phyloP scores from a whole-genome alignment of 92 coral and sea anemone genomes.

The Bergia puertoricense region DNA sequence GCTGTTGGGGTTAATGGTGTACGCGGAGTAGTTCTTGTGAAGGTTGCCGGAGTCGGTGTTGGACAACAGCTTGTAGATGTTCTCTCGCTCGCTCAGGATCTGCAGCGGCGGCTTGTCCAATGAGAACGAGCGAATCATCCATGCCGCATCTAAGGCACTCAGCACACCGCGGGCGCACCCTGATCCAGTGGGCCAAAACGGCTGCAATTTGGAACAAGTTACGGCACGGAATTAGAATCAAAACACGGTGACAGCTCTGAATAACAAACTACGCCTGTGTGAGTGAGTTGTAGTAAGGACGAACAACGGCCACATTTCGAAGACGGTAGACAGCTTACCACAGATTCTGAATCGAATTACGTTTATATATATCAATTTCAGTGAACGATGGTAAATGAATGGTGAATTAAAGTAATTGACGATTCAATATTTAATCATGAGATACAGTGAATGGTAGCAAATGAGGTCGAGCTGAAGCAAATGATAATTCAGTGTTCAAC shows the following conservation, averaged over 20 bases:
- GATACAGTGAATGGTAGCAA: too few relatives aligned
- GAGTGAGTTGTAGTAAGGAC: too few relatives aligned
- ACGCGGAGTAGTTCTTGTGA: slow-evolving; percentile 80
- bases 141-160: slow-evolving; percentile 97
- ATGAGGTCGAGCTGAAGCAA: too few relatives aligned
- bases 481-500: too few relatives aligned
- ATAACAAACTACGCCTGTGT: too few relatives aligned
- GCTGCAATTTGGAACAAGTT: slow-evolving; percentile 52
- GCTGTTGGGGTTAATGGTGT: slow-evolving; percentile 88
- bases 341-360: too few relatives aligned
- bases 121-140: slow-evolving; percentile 97
- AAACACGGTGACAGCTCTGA: neutral
- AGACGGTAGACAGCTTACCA: too few relatives aligned
- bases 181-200: slow-evolving; percentile 99
- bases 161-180: slow-evolving; percentile 99
- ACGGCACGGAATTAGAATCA: neutral
- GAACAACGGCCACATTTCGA: neutral
- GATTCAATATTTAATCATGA: too few relatives aligned
- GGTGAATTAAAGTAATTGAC: too few relatives aligned
- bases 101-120: slow-evolving; percentile 93
- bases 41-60: slow-evolving; percentile 84
- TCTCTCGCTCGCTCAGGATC: slow-evolving; percentile 92
- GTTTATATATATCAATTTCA: too few relatives aligned
- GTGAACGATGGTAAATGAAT: too few relatives aligned
- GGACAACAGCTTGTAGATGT: slow-evolving; percentile 87